Percentiles rank a stretch among this genome's conserved stretches.
These are phyloP conservation scores for Aulostomus chinensis DNA, from an alignment of 2,797 vertebrate genomes.

Conservation along the genomic window DNA sequence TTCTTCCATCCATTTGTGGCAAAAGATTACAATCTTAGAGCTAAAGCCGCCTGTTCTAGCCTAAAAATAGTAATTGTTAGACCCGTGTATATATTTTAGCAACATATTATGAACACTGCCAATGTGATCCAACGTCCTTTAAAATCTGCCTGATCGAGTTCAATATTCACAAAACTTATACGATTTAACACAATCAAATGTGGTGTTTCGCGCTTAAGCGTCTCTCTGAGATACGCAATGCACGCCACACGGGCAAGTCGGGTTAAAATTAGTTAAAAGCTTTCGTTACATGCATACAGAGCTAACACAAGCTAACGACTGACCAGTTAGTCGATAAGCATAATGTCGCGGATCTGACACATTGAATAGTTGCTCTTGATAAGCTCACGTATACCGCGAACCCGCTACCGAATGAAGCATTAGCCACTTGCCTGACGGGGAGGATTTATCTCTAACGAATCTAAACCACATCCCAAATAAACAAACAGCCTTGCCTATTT, in stretches of 20 bases:
- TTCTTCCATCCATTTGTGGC: conserved; percentile 50
- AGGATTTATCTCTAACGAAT: background rate
- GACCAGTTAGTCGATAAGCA: conserved; percentile 30
- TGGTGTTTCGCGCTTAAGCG: too few species aligned
- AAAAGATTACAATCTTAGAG: conserved; percentile 52
- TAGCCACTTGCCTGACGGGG: too few species aligned
- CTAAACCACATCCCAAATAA: conserved; percentile 50
- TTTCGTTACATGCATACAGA: conserved; percentile 23
- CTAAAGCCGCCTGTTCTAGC: conserved; percentile 42
- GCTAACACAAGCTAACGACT: conserved; percentile 34
- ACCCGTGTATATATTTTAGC: conserved; percentile 51
- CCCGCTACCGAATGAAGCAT: background rate
- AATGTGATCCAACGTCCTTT: conserved; percentile 34
- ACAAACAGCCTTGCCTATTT: conserved; percentile 50
- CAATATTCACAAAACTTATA: background rate
- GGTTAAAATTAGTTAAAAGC: conserved; percentile 11
- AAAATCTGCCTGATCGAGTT: conserved; percentile 9
- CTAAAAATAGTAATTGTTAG: conserved; percentile 81
- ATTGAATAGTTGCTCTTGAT: conserved; percentile 1
- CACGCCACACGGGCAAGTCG: background rate
- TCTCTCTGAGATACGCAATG: conserved; percentile 30
- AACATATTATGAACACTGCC: conserved; percentile 55
- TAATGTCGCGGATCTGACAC: conserved; percentile 7
- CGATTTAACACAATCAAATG: too few species aligned
- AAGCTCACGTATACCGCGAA: background rate